Evolutionary conservation across 2,888 invertebrate species (phyloP).

Genomic region (Drosophila emarginata): DNA sequence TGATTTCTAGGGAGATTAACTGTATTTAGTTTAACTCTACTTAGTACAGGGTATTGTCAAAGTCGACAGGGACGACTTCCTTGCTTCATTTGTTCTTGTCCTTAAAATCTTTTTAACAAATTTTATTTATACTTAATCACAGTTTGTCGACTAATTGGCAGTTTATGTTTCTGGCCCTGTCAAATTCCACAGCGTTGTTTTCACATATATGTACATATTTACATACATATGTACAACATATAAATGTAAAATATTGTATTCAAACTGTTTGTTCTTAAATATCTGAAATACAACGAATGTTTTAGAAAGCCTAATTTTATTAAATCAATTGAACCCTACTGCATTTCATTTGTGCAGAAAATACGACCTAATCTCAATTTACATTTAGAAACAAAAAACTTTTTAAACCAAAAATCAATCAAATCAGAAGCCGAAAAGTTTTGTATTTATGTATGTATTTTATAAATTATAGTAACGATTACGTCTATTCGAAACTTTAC

Average conservation of each 20-base stretch:
- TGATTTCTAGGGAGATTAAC: too few species aligned
- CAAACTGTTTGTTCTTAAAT: not conserved
- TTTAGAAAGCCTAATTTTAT: not conserved
- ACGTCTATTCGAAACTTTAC: too few species aligned
- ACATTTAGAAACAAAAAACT: slow-evolving; percentile 17
- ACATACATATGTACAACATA: too few species aligned
- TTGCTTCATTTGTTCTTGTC: not conserved
- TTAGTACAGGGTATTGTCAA: too few species aligned
- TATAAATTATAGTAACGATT: slow-evolving; percentile 1
- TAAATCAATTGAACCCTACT: slow-evolving; percentile 10
- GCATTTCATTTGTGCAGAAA: slow-evolving; percentile 34
- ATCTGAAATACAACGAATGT: not conserved
- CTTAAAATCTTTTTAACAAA: not conserved
- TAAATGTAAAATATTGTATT: not conserved
- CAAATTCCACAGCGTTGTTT: not conserved
- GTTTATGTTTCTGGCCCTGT: not conserved
- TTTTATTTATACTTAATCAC: not conserved
- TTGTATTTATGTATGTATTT: slow-evolving; percentile 26
- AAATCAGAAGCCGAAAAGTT: slow-evolving; percentile 38
- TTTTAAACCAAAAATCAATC: slow-evolving; percentile 23
- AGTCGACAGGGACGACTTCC: too few species aligned
- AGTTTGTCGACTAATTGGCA: not conserved
- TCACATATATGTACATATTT: not conserved
- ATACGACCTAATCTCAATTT: slow-evolving; percentile 22
- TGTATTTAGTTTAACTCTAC: too few species aligned